phyloP scores from a whole-genome alignment of 2,797 vertebrate species.

The Muscicapa striata region DNA sequence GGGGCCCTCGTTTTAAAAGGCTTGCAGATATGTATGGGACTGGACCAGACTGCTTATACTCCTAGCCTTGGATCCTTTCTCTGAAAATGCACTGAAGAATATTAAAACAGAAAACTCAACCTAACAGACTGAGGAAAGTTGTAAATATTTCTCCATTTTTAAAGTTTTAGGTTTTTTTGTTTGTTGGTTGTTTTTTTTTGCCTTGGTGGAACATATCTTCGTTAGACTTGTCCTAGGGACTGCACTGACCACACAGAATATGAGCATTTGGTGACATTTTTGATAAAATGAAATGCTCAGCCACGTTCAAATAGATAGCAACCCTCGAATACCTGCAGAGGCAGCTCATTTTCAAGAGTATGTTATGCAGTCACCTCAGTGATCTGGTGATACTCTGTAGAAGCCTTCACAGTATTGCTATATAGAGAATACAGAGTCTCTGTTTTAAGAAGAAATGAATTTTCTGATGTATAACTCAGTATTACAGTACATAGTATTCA shows the following conservation, averaged over 20 bases:
- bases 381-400: conserved; percentile 13
- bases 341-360: conserved; percentile 33
- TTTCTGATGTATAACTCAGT: neutral
- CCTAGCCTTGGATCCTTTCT: conserved; percentile 82
- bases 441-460: neutral
- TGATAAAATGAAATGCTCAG: conserved; percentile 68
- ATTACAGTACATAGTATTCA: neutral
- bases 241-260: conserved; percentile 69
- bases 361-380: neutral
- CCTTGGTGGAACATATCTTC: conserved; percentile 73
- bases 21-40: conserved; percentile 95
- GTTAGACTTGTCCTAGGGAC: conserved; percentile 72
- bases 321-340: conserved; percentile 70
- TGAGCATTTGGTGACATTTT: conserved; percentile 68
- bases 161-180: conserved; percentile 60
- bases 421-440: neutral
- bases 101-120: conserved; percentile 44
- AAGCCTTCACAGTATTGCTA: neutral
- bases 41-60: conserved; percentile 83
- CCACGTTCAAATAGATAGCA: conserved; percentile 76
- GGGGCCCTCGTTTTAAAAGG: conserved; percentile 95
- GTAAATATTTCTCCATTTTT: conserved; percentile 78
- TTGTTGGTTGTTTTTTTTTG: conserved; percentile 10
- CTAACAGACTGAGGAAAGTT: conserved; percentile 64
- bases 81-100: conserved; percentile 68